Conservation (phyloP, 1,140 invertebrate species). For the Zaprionus nigranus region DNA sequence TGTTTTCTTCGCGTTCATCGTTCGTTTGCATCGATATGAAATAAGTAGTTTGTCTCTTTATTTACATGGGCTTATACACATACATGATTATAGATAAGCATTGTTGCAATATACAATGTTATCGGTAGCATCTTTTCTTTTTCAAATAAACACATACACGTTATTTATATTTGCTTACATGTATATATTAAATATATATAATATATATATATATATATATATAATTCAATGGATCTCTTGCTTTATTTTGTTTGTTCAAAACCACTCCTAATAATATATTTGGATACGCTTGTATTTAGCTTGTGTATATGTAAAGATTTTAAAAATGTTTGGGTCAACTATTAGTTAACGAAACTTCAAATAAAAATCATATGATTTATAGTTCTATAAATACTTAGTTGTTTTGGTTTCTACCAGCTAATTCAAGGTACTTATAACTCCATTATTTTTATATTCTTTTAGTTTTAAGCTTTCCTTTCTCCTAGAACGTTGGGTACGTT, state of each 20-base stretch:
- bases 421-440: conserved; percentile 84
- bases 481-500: conserved; percentile 65
- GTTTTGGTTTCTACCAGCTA: conserved; percentile 73
- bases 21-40: conserved; percentile 74
- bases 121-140: conserved; percentile 3
- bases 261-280: conserved; percentile 44
- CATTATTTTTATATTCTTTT: conserved; percentile 69
- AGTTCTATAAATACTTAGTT: conserved; percentile 61
- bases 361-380: conserved; percentile 45
- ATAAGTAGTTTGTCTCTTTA: conserved; percentile 78
- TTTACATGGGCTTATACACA: conserved; percentile 74
- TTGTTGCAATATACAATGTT: conserved; percentile 14
- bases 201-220: conserved; percentile 62
- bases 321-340: conserved; percentile 56
- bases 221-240: conserved; percentile 78
- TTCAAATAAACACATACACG: neutral
- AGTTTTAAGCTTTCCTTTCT: conserved; percentile 24
- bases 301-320: conserved; percentile 30
- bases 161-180: conserved; percentile 54
- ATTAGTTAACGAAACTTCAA: conserved; percentile 37
- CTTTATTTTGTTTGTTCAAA: conserved; percentile 27
- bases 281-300: conserved; percentile 40
- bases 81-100: conserved; percentile 27
- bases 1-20: conserved; percentile 41
- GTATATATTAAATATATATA: conserved; percentile 54